These are phyloP conservation scores for Microctenopoma stevenorrisi DNA, from an alignment of 2,797 vertebrate genomes.

Conservation along the genomic window DNA sequence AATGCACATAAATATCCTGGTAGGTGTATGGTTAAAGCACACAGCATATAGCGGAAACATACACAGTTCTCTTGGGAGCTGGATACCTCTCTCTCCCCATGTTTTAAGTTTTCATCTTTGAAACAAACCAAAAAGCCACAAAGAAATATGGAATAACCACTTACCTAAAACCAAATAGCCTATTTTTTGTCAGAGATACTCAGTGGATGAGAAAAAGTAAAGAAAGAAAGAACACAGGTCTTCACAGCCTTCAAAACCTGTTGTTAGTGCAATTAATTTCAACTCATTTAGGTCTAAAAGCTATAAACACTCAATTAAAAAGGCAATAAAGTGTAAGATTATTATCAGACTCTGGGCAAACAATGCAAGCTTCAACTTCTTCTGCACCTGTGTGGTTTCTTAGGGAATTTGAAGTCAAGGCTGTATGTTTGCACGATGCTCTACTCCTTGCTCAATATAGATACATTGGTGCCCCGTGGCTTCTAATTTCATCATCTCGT, in stretches of 20 bases:
- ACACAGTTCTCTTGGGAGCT: too few species aligned
- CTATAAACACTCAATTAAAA: constrained; percentile 25
- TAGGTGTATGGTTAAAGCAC: too few species aligned
- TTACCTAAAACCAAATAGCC: too few species aligned
- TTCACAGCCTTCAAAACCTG: background rate
- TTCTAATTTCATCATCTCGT: constrained; percentile 41
- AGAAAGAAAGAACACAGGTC: background rate
- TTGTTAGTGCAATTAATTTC: constrained; percentile 15
- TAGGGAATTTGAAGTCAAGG: constrained; percentile 15
- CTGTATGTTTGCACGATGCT: constrained; percentile 21
- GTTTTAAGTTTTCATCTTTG: too few species aligned
- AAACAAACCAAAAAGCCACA: too few species aligned
- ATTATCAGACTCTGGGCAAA: constrained; percentile 34
- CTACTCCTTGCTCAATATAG: background rate
- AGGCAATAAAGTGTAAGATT: constrained; percentile 42
- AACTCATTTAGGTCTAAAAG: constrained; percentile 19
- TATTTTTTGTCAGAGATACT: too few species aligned
- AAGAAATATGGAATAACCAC: too few species aligned
- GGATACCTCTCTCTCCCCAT: too few species aligned
- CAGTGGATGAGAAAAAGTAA: too few species aligned
- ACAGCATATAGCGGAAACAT: too few species aligned
- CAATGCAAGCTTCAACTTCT: background rate
- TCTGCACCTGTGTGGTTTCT: constrained; percentile 25
- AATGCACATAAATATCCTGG: too few species aligned
- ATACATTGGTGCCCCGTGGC: constrained; percentile 34